Base-by-base conservation (phyloP, 2,797 vertebrate genomes). In the Astyanax mexicanus region DNA sequence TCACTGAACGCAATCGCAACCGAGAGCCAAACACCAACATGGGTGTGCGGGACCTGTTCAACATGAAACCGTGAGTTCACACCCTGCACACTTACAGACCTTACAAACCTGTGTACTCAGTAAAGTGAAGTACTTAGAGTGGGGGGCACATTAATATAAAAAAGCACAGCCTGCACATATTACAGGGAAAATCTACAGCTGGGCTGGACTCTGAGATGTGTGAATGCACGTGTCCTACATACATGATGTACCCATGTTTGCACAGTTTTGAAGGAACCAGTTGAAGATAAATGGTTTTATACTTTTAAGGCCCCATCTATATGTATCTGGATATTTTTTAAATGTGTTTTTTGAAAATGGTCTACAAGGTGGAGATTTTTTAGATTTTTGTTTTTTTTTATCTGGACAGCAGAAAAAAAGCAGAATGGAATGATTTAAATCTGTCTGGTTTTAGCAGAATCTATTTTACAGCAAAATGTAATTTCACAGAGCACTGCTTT, bases 21-120 rank as follows among this genome's bases (percentile, higher is more conserved):
- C 95, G 94, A 67, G 96, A 98, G 47, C 52, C 89, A 4, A 92
- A 84, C 3, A 75, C 90, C 12, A 80, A 64, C 0, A 79, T 95
- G 8, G 93, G 90, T 0, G 94, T 96, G 66, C 94, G 95, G 3
- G 97, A 98, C 87, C 88, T 99, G 75, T 99, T 99, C 86, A 98
- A 93, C 92, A 95, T 99, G 93, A 99, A 96, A 72, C 98, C 97
- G 98, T 99, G 86, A 96, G 97, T 96, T 68, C 9, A 9, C 8
- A 6, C 44, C 11, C 15, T 2, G 11, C 6, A 9, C 23, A 45
- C 38, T 27, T 44, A 15, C 45, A 19, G 15, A 13, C 1, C 25
- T 8, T n/a, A n/a, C n/a, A n/a, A 29, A 27, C 1, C 11, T 13
- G 23, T 19, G n/a, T 17, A 13, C 27, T 32, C 12, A n/a, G n/a